Conservation (phyloP, 1,140 invertebrate genomes). For the Cryptotermes secundus region DNA sequence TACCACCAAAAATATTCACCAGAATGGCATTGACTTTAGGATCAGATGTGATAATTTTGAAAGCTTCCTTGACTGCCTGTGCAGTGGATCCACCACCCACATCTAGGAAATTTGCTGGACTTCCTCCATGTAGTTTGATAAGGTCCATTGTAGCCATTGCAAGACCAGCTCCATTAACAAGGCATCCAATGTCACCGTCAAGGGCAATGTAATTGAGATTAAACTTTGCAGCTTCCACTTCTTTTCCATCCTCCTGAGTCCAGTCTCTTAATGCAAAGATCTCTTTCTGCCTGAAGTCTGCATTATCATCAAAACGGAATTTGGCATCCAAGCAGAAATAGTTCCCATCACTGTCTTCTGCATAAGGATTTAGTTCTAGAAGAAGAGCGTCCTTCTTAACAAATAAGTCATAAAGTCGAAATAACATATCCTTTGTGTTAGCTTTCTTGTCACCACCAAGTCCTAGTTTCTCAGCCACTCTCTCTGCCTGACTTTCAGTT, state of each 20-base stretch:
- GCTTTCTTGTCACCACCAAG: constrained; percentile 68
- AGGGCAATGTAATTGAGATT: constrained; percentile 96
- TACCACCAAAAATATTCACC: constrained; percentile 82
- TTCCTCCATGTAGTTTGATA: constrained; percentile 89
- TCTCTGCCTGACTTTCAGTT: constrained; percentile 70
- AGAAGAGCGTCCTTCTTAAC: constrained; percentile 88
- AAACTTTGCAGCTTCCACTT: constrained; percentile 88
- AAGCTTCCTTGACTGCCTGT: constrained; percentile 81
- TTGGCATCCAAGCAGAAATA: constrained; percentile 95
- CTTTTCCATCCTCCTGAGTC: constrained; percentile 90
- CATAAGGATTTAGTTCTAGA: constrained; percentile 96
- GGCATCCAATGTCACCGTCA: constrained; percentile 64
- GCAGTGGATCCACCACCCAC: constrained; percentile 95
- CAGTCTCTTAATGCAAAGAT: constrained; percentile 85
- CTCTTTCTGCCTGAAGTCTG: constrained; percentile 90
- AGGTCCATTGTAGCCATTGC: constrained; percentile 99
- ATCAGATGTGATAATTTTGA: constrained; percentile 87
- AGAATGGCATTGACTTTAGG: constrained; percentile 64
- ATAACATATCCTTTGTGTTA: constrained; percentile 77
- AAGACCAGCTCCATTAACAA: constrained; percentile 95
- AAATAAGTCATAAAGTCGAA: constrained; percentile 88
- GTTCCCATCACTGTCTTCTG: constrained; percentile 83
- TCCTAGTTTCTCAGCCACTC: constrained; percentile 78
- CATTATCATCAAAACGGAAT: constrained; percentile 94
- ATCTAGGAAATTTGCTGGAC: constrained; percentile 94